Base-by-base conservation (phyloP, 2,113 vertebrate species). In the Semnornis frantzii region DNA sequence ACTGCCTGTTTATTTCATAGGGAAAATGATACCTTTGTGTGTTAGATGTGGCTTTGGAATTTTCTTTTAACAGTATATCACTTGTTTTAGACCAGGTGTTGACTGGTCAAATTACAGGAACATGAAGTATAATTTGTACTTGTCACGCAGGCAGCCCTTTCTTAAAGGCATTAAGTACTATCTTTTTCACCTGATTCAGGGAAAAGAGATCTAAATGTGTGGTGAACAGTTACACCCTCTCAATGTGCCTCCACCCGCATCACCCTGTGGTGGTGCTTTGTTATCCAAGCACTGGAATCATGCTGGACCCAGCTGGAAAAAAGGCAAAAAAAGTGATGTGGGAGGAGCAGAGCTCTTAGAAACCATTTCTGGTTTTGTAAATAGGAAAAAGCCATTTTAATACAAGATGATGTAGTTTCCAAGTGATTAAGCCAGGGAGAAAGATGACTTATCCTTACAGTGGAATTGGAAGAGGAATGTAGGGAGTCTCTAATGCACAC, bases 101-200 rank as follows among this genome's bases (percentile, higher is more conserved):
- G 87, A 95, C 85, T 80, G 44, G 87, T 97, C 96, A 92, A 92
- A 94, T 96, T 92, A 96, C 87, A 96, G 69, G 80, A 96, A 87
- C 89, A 80, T 50, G 92, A 94, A 95, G 82, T 81, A 76, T 82
- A 90, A 96, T 96, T 94, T 91, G 92, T 97, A 92, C 72, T 92
- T 93, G 94, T 96, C 90, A 91, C 23, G 71, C 42, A 91, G 87
- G 91, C 94, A 89, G 79, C 77, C 76, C 86, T 92, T 76, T 68
- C 94, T 95, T 81, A 85, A 87, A 58, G 60, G 73, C 73, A 80
- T 82, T 93, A 96, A 94, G 81, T 72, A 69, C 60, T 85, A 66
- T 77, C 81, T 89, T 96, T 95, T 95, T 86, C 87, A 92, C 88
- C 90, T 89, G 85, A 95, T 86, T 95, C 68, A 81, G 77, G 95